phyloP scores from a whole-genome alignment of 2,888 invertebrate species.

The Graphium colonna region DNA sequence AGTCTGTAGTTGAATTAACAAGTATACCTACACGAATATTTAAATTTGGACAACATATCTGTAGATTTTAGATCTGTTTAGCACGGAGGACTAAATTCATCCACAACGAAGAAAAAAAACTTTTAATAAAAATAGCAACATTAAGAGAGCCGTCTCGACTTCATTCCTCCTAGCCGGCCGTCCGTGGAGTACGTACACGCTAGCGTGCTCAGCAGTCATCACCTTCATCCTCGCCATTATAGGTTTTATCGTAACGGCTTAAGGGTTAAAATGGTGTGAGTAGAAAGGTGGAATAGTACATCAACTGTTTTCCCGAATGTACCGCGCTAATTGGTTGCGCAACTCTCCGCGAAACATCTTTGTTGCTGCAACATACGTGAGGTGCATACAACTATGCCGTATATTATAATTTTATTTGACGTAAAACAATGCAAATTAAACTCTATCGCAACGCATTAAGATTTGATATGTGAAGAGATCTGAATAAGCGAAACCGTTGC shows the following conservation, averaged over 20 bases:
- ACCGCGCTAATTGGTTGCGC: conserved; percentile 60
- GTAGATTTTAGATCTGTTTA: too few species aligned
- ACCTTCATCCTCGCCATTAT: conserved; percentile 20
- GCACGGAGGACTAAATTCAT: not conserved
- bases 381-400: conserved; percentile 37
- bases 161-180: conserved; percentile 60
- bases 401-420: conserved; percentile 30
- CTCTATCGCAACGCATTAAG: conserved; percentile 30
- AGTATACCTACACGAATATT: not conserved
- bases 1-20: not conserved
- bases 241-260: conserved; percentile 18
- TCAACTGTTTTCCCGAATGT: conserved; percentile 34
- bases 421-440: conserved; percentile 27
- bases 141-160: conserved; percentile 46
- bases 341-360: conserved; percentile 47
- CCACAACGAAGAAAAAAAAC: conserved; percentile 28
- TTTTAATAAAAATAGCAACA: conserved; percentile 42
- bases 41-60: too few species aligned
- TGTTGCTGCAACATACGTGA: conserved; percentile 51
- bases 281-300: conserved; percentile 26
- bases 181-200: conserved; percentile 48
- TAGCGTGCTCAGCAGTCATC: conserved; percentile 25
- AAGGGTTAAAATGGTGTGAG: conserved; percentile 27
- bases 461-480: conserved; percentile 31
- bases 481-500: conserved; percentile 31